These are phyloP conservation scores for Euspilapteryx auroguttella DNA, from an alignment of 2,888 invertebrate genomes.

Conservation along the genomic window DNA sequence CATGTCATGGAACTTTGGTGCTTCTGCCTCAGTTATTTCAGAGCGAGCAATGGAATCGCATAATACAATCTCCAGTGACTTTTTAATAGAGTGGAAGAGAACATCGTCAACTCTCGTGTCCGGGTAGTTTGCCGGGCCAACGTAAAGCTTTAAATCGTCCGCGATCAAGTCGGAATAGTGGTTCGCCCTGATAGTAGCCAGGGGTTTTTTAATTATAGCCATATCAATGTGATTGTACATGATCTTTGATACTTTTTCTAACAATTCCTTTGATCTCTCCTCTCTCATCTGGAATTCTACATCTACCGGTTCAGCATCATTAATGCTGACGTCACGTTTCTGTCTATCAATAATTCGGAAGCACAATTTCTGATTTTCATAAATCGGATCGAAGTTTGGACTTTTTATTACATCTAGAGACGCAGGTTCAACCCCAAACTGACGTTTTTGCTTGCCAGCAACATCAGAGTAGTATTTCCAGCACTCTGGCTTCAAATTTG, in stretches of 20 bases:
- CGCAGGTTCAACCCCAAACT: slow-evolving; percentile 43
- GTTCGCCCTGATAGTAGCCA: slow-evolving; percentile 30
- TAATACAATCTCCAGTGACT: slow-evolving; percentile 25
- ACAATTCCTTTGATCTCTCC: slow-evolving; percentile 14
- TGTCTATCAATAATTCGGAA: slow-evolving; percentile 42
- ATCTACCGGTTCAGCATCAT: slow-evolving; percentile 14
- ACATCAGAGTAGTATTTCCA: slow-evolving; percentile 50
- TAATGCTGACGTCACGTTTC: slow-evolving; percentile 29
- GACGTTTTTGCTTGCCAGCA: slow-evolving; percentile 42
- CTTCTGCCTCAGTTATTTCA: slow-evolving; percentile 12
- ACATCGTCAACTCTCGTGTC: slow-evolving; percentile 33
- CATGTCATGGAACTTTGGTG: slow-evolving; percentile 38
- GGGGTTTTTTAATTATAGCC: slow-evolving; percentile 23
- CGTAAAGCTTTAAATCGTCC: slow-evolving; percentile 40
- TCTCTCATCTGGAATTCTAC: slow-evolving; percentile 9
- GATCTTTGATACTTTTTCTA: slow-evolving; percentile 20
- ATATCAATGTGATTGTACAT: slow-evolving; percentile 30
- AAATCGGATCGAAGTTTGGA: slow-evolving; percentile 27
- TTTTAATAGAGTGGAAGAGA: slow-evolving; percentile 27
- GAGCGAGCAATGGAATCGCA: slow-evolving; percentile 16
- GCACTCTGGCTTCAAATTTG: slow-evolving; percentile 32
- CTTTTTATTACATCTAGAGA: slow-evolving; percentile 37
- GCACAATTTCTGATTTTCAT: slow-evolving; percentile 24
- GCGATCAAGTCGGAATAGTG: slow-evolving; percentile 38
- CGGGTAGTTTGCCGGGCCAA: slow-evolving; percentile 38